Percentiles rank a stretch among this genome's conserved stretches.
Evolutionary conservation across 2,888 invertebrate genomes (phyloP).

Genomic region (Eugnorisma glareosa): DNA sequence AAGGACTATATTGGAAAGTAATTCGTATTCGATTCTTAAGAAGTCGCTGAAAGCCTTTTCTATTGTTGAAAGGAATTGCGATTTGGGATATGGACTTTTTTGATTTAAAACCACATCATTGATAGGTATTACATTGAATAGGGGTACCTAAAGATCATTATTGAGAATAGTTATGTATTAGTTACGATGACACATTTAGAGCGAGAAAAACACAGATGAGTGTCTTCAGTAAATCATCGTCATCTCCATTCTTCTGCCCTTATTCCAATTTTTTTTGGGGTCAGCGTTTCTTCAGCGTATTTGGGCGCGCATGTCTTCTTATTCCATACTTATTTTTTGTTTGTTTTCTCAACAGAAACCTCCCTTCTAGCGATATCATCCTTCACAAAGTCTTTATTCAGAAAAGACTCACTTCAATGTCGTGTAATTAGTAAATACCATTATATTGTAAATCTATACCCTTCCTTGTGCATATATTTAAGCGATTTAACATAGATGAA

Average conservation of each 20-base stretch:
- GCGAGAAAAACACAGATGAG: background rate
- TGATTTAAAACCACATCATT: slow-evolving; percentile 25
- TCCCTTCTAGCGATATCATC: background rate
- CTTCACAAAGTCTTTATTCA: background rate
- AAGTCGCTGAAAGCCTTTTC: slow-evolving; percentile 46
- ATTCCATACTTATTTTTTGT: background rate
- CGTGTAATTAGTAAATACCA: background rate
- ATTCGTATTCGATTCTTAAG: slow-evolving; percentile 55
- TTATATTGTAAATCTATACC: background rate
- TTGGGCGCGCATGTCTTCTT: background rate
- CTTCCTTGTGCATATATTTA: background rate
- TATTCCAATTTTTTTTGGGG: background rate
- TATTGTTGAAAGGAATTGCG: slow-evolving; percentile 29
- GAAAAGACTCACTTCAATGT: background rate
- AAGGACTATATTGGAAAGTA: slow-evolving; percentile 57
- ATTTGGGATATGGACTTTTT: slow-evolving; percentile 34
- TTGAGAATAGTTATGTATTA: background rate
- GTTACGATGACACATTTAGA: background rate
- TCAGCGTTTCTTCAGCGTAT: too few species aligned
- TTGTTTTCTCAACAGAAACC: background rate
- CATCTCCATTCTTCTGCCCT: too few species aligned
- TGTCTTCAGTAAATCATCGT: background rate
- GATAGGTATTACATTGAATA: slow-evolving; percentile 17
- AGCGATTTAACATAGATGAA: background rate
- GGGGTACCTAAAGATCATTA: background rate